phyloP scores from a whole-genome alignment of 1,140 invertebrate species.

The Lamellibrachia luymesi region DNA sequence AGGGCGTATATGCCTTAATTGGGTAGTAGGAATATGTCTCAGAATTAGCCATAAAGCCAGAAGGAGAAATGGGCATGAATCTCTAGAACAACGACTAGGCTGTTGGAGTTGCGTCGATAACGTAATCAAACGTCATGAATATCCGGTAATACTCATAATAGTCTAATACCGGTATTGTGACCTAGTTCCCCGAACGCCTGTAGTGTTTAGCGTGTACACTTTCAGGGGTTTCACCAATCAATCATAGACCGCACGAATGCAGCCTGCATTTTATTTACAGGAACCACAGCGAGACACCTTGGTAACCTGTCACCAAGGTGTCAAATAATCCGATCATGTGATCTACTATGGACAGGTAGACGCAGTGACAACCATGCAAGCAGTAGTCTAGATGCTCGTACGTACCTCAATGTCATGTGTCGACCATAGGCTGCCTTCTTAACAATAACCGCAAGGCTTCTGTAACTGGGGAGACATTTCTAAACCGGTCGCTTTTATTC shows the following conservation, averaged over 20 bases:
- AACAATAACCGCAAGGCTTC: not conserved
- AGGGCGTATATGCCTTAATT: too few species aligned
- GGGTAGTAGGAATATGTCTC: too few species aligned
- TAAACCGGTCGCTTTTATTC: not conserved
- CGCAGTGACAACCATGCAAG: not conserved
- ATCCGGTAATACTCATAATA: not conserved
- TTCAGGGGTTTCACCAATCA: not conserved
- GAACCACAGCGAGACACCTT: not conserved
- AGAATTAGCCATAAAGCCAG: too few species aligned
- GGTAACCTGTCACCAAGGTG: not conserved
- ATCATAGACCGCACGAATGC: not conserved
- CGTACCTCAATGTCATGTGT: not conserved
- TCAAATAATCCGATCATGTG: not conserved
- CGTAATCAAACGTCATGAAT: not conserved
- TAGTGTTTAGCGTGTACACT: not conserved
- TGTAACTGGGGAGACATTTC: not conserved
- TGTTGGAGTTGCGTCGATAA: not conserved
- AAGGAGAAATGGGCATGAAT: too few species aligned
- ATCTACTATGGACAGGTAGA: not conserved
- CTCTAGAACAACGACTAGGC: too few species aligned
- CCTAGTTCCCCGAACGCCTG: not conserved
- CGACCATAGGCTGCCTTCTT: not conserved
- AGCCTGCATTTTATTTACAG: not conserved
- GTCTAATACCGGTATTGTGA: not conserved
- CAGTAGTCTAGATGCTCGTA: not conserved